Evolutionary conservation across 2,113 vertebrate genomes (phyloP).

Genomic region (Seriola quinqueradiata): DNA sequence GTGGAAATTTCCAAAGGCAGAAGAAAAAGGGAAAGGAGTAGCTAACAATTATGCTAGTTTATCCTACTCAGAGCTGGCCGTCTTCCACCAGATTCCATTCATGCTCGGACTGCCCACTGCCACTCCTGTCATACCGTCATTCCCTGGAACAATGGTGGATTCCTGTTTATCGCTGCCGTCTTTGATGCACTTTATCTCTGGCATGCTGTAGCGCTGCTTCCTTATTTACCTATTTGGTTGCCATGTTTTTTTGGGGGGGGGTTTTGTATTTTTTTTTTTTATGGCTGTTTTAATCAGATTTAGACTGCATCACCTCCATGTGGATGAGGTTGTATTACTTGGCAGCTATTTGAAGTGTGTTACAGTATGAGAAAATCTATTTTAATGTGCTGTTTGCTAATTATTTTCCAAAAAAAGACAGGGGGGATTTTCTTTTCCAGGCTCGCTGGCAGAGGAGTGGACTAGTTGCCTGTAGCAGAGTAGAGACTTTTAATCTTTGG

Average conservation of each 20-base stretch:
- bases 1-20: slow-evolving; percentile 74
- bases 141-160: slow-evolving; percentile 80
- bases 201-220: slow-evolving; percentile 59
- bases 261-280: neutral
- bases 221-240: slow-evolving; percentile 48
- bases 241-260: neutral
- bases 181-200: slow-evolving; percentile 73
- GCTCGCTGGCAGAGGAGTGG: slow-evolving; percentile 13
- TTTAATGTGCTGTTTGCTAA: slow-evolving; percentile 39
- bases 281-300: slow-evolving; percentile 20
- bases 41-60: slow-evolving; percentile 55
- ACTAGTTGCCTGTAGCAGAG: slow-evolving; percentile 13
- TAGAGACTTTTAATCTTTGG: slow-evolving; percentile 39
- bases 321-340: slow-evolving; percentile 27
- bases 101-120: slow-evolving; percentile 73
- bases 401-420: slow-evolving; percentile 35
- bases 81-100: slow-evolving; percentile 75
- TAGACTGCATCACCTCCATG: slow-evolving; percentile 5
- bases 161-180: slow-evolving; percentile 77
- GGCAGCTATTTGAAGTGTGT: slow-evolving; percentile 10
- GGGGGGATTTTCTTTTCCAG: slow-evolving; percentile 21
- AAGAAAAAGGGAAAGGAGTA: slow-evolving; percentile 56
- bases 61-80: slow-evolving; percentile 61
- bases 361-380: slow-evolving; percentile 19
- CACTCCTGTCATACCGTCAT: slow-evolving; percentile 66